Base-by-base conservation (phyloP, 2,888 invertebrate species). In the Sphaeridia pumilis region DNA sequence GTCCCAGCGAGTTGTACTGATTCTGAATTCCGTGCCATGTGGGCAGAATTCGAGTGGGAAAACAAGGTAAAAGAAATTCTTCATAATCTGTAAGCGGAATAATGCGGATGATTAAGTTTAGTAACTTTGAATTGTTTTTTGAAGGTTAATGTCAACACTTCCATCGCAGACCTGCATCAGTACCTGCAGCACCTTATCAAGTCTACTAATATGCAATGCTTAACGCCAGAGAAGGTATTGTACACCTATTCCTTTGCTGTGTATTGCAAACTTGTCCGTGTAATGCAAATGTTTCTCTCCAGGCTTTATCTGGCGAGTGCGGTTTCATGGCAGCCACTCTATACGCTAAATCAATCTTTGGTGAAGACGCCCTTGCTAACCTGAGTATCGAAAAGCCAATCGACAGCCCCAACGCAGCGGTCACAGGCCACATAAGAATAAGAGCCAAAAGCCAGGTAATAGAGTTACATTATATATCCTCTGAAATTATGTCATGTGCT, bases 41-140 rank as follows among this genome's bases (percentile, higher is more conserved):
- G 98, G 98, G 92, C 94, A 2, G 97, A 97, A 76, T 99, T 99
- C 74, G 98, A 99, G 74, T 99, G 98, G 98, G 98, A 99, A 76
- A 99, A 99, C 73, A 99, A 99, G 79, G 93, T 77, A 60, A 49
- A 36, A 17, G 7, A 12, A 12, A 17, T 24, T 10, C 20, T 44
- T 24, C 31, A 31, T 10, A n/a, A n/a, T n/a, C n/a, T n/a, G n/a
- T 10, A 14, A 34, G 14, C 34, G 34, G 34, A 14, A 12, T 41
- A 7, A 10, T 41, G 41, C 17, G 7, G n/a, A n/a, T 41, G 25
- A n/a, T 21, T 24, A 22, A 24, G 7, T 5, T 20, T 10, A 22
- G 10, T 22, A 22, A n/a, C 42, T 14, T 41, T 7, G 10, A 31
- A 31, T 14, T 31, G 31, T 31, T 14, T 31, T 17, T 43, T n/a